phyloP scores from a whole-genome alignment of 2,888 invertebrate genomes.

The Tinea trinotella region DNA sequence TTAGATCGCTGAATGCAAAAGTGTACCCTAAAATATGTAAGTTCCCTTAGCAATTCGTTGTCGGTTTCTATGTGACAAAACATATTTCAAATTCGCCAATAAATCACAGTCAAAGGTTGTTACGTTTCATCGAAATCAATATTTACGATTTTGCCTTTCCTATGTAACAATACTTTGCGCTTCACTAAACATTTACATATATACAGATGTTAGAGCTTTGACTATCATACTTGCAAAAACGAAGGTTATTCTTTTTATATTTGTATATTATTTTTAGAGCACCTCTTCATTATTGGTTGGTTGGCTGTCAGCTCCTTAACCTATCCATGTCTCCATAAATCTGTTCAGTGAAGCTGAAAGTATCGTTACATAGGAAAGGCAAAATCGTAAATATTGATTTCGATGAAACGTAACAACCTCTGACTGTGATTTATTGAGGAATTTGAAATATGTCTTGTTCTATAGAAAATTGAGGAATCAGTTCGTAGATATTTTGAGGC shows the following conservation, averaged over 20 bases:
- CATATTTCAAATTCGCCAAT: conserved; percentile 16
- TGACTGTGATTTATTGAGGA: conserved; percentile 9
- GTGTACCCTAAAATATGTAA: background rate
- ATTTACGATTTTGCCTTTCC: conserved; percentile 15
- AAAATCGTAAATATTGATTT: conserved; percentile 17
- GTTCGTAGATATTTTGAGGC: no score
- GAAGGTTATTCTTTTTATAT: no score
- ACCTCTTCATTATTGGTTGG: no score
- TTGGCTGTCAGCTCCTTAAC: no score
- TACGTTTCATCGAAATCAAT: conserved; percentile 16
- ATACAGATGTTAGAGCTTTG: no score
- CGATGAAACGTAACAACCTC: conserved; percentile 13
- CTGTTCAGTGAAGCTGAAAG: no score
- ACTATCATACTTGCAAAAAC: no score
- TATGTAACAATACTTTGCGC: background rate
- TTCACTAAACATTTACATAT: background rate
- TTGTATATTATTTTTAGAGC: no score
- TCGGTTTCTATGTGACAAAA: background rate
- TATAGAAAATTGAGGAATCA: no score
- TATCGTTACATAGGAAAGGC: background rate
- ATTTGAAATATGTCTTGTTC: conserved; percentile 15
- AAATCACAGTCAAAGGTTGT: conserved; percentile 12
- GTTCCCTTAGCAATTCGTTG: conserved; percentile 11
- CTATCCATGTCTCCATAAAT: no score
- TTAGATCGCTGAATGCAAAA: background rate